Base-by-base conservation (phyloP, 2,888 invertebrate genomes). In the Oscheius sp. region DNA sequence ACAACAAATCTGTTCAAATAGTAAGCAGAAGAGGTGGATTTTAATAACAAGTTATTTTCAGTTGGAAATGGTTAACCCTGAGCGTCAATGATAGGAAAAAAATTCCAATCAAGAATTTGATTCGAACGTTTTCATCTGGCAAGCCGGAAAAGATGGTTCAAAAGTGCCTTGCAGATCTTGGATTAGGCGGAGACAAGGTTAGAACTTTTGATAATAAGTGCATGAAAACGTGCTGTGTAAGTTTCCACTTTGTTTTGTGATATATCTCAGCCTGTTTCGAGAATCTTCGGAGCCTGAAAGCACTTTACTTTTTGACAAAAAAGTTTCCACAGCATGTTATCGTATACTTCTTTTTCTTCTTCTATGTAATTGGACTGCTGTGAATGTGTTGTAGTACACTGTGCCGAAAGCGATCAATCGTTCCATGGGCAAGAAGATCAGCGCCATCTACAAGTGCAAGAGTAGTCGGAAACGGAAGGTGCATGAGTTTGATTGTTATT, bases 91-190 rank as follows among this genome's bases (percentile, higher is more conserved):
- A 94, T 51, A 94, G 94, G 89, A 95, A 96, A 53, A 96, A 96
- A 91, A 96, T 99, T 74, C 97, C 98, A 1, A 96, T 98, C 2
- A 79, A 85, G 76, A 81, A 83, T 66, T 94, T 99, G 50, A 96
- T 96, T 73, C 92, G 95, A 89, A 99, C 98, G 75, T 99, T 99
- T 91, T 97, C 98, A 2, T 98, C 98, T n/a, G 99, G 99, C 50
- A 96, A 96, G 92, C 96, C 97, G 3, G 99, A 99, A 91, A 97
- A 96, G 91, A 92, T 97, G 90, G 96, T 99, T 50, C 97, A 97
- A 91, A 96, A 98, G 90, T 96, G 95, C 90, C 92, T 99, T 81
- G 93, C 94, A 71, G 98, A 98, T 89, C 92, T 97, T 79, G 95
- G 94, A 35, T 92, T 99, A 80, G 96, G 98, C 0, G 94, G 88